Base-by-base conservation (phyloP, 2,113 vertebrate genomes). In the Embiotoca jacksoni region DNA sequence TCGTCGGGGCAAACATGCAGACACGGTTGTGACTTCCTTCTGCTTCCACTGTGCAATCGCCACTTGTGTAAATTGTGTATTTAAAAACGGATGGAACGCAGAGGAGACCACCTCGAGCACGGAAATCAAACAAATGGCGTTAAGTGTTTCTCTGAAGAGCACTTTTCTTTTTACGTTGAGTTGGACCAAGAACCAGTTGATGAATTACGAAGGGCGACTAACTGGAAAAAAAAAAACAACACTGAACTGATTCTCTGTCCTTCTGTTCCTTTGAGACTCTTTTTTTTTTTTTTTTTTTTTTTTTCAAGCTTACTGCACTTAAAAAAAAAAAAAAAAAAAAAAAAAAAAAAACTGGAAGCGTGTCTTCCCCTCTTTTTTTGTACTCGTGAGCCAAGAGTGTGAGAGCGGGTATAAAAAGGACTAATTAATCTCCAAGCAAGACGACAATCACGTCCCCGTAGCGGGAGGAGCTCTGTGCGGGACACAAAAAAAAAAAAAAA, bases 371-470 rank as follows among this genome's bases (percentile, higher is more conserved):
- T 84, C 72, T 88, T 91, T 84, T 74, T 88, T 91, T 90, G 72
- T 91, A 91, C 86, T 87, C 36, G 86, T 82, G 93, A 91, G 89
- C 85, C 87, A 78, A 90, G 91, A 89, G 82, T 58, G 80, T 73
- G 84, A 86, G 80, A 80, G 82, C 47, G 62, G 23, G 79, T 72
- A 74, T 81, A 71, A 79, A 89, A 81, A 66, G 23, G 82, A 91
- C 85, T 89, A 87, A 92, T 79, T 81, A 89, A 84, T 91, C 83
- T 84, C 78, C 67, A 86, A 89, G 92, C 92, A 91, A 89, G 88
- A 93, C 81, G 94, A 95, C 95, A 95, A 95, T 95, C 94, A 94
- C 35, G 88, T 89, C 87, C 90, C 82, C 47, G 68, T 86, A 68
- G 86, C 75, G 23, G 23, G 23, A 60, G 81, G 83, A 85, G 80